Percentiles rank a stretch among this genome's conserved stretches.
Evolutionary conservation across 1,140 invertebrate species (phyloP).

Genomic region (Pseudomyrmex sp.): DNA sequence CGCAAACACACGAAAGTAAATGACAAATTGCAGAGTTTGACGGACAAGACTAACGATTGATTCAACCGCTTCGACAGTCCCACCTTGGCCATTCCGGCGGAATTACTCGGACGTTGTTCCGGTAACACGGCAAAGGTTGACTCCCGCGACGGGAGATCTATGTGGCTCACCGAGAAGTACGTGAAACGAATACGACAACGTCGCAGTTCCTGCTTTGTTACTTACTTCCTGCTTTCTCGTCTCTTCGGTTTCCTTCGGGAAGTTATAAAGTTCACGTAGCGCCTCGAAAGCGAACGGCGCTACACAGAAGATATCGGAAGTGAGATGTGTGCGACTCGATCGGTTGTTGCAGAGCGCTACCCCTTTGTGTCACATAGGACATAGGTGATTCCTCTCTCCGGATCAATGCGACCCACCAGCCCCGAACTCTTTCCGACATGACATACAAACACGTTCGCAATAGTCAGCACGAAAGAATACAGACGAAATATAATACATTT

Average conservation of each 20-base stretch:
- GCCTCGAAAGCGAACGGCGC: not conserved
- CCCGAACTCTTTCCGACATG: not conserved
- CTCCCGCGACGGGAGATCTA: conserved; percentile 29
- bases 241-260: conserved; percentile 7
- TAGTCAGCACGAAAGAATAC: not conserved
- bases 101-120: conserved; percentile 40
- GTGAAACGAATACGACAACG: conserved; percentile 53
- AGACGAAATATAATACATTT: not conserved
- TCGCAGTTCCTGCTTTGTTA: conserved; percentile 6
- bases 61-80: not conserved
- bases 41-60: conserved; percentile 14
- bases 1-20: not conserved
- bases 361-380: conserved; percentile 48
- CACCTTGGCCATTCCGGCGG: not conserved
- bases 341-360: conserved; percentile 18
- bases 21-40: not conserved
- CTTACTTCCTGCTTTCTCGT: not conserved
- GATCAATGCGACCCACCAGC: conserved; percentile 43
- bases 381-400: conserved; percentile 35
- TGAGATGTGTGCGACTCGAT: conserved; percentile 25
- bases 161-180: conserved; percentile 37
- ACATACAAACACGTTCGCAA: not conserved
- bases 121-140: conserved; percentile 22
- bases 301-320: conserved; percentile 2
- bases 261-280: conserved; percentile 67